Base-by-base conservation (phyloP, 1,140 invertebrate species). In the Wasmannia auropunctata region DNA sequence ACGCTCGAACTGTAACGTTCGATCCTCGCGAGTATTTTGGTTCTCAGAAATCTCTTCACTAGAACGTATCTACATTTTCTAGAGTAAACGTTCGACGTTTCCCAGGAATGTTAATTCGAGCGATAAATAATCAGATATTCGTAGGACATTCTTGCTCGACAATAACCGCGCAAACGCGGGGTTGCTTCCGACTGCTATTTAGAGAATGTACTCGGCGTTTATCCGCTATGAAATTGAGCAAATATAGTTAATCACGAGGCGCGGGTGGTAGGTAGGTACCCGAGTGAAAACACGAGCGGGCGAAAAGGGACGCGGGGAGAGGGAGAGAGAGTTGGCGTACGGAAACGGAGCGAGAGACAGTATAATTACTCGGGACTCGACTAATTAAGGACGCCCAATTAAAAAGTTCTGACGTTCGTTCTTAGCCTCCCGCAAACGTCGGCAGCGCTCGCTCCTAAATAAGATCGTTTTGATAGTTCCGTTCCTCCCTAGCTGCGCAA, bases 301-400 rank as follows among this genome's bases (percentile, higher is more conserved):
- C 16, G 51, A 62, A 43, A 60, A 62, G 14, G 65, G 46, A 34
- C 10, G 58, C 54, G 56, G 40, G 43, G 46, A 28, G 10, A 40
- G 3, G 56, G 7, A 31, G 60, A 31, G 60, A 22, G 22, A 65
- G 86, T 76, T 56, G 69, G 74, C 62, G 58, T 11, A 76, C 77
- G 86, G 86, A 90, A 90, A 86, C 86, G 83, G 76, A 87, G 88
- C 86, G 91, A 91, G 91, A 94, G 93, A 93, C 92, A 91, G 94
- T 93, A 94, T 95, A 95, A 95, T 95, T 95, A 95, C 92, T 80
- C 88, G 91, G 92, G 92, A 91, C 91, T 93, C 93, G 88, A 89
- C 94, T 95, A 95, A 95, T 95, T 95, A 95, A 93, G 91, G 93
- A 92, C 93, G 88, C 93, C 94, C 94, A 95, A 95, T 95, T 95